A percentile compares a stretch with the other conserved stretches of the same genome.
These are phyloP conservation scores for Mola mola DNA, from an alignment of 2,113 vertebrate species.

Conservation along the genomic window DNA sequence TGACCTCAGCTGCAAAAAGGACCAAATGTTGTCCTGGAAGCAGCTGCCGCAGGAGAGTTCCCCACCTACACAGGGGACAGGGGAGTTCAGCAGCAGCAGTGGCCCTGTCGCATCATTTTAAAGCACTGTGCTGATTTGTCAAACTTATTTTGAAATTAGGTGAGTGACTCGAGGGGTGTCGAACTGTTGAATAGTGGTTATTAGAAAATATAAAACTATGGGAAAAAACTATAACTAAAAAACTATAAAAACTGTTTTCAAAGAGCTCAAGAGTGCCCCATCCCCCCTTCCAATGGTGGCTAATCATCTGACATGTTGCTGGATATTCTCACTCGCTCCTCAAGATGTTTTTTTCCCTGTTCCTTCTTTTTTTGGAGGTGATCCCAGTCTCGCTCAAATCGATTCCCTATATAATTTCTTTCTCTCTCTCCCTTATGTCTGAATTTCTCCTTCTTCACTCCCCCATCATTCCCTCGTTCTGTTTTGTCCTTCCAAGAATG, in stretches of 20 bases:
- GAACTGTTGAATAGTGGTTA: slow-evolving; percentile 3
- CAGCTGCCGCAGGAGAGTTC: slow-evolving; percentile 57
- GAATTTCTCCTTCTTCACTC: slow-evolving; percentile 33
- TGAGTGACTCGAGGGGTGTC: no score
- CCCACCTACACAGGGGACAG: slow-evolving; percentile 2
- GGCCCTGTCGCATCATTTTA: slow-evolving; percentile 15
- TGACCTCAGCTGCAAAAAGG: slow-evolving; percentile 67
- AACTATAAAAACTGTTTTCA: no score
- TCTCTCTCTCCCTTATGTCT: slow-evolving; percentile 26
- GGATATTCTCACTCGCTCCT: slow-evolving; percentile 38
- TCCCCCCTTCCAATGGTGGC: slow-evolving; percentile 13
- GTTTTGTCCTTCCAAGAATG: slow-evolving; percentile 56
- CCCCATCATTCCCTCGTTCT: slow-evolving; percentile 22
- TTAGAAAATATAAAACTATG: slow-evolving; percentile 22
- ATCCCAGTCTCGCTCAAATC: slow-evolving; percentile 45
- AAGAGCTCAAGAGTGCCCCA: neutral
- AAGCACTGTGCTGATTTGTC: neutral
- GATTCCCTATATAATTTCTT: slow-evolving; percentile 27
- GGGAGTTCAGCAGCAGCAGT: neutral
- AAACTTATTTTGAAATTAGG: slow-evolving; percentile 6
- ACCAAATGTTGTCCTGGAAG: slow-evolving; percentile 42
- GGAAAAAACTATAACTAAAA: slow-evolving; percentile 14
- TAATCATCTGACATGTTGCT: slow-evolving; percentile 24
- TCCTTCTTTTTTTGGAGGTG: slow-evolving; percentile 41
- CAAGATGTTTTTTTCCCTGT: slow-evolving; percentile 26